phyloP scores from a whole-genome alignment of 92 coral and sea anemone species.

The Bergia puertoricense region DNA sequence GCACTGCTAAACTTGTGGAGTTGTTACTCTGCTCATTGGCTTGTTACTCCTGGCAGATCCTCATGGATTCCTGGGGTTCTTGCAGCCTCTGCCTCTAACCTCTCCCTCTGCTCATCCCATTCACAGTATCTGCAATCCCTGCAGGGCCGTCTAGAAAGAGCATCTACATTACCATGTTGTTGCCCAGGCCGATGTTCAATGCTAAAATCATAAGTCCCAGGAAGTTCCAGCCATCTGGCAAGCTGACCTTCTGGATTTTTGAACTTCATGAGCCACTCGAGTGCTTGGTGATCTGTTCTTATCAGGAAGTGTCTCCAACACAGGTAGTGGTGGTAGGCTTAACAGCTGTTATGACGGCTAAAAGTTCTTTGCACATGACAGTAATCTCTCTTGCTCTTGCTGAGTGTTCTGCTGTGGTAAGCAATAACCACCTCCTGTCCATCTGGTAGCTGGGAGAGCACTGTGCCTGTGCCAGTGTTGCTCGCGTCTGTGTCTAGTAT shows the following conservation, averaged over 20 bases:
- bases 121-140: constrained; percentile 33
- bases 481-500: constrained; percentile 62
- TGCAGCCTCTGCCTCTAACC: background rate
- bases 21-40: too few relatives aligned
- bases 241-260: constrained; percentile 52
- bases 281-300: constrained; percentile 54
- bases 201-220: constrained; percentile 28
- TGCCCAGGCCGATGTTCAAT: constrained; percentile 26
- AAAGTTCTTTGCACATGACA: constrained; percentile 53
- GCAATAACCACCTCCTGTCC: constrained; percentile 53
- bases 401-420: constrained; percentile 46
- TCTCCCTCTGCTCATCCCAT: background rate
- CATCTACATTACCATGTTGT: constrained; percentile 33
- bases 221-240: constrained; percentile 43
- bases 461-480: constrained; percentile 50
- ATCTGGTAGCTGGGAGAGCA: constrained; percentile 44
- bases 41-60: too few relatives aligned
- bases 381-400: constrained; percentile 53
- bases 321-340: constrained; percentile 54
- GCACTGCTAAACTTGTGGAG: background rate
- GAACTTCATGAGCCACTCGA: constrained; percentile 50
- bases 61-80: too few relatives aligned
- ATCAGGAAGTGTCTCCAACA: constrained; percentile 44
- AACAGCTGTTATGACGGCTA: constrained; percentile 53
- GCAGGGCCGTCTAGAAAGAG: constrained; percentile 34